Evolutionary conservation across 2,888 invertebrate species (phyloP).

Genomic region (Phyllotreta striolata): DNA sequence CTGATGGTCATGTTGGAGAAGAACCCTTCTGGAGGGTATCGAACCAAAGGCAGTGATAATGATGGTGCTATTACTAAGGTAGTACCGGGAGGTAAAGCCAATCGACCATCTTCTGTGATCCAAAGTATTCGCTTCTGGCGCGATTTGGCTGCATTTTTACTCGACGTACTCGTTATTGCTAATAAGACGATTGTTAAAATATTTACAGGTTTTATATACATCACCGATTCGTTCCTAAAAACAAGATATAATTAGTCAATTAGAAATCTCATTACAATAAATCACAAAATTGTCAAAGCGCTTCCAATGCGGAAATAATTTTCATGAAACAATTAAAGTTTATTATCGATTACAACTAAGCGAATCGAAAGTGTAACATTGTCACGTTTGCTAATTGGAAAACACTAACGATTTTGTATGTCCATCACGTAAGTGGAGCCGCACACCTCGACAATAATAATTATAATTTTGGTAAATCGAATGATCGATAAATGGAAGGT

Average conservation of each 20-base stretch:
- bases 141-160: constrained; percentile 65
- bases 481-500: no score
- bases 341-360: no score
- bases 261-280: no score
- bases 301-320: no score
- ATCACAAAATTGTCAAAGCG: no score
- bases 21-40: constrained; percentile 87
- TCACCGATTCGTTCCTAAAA: constrained; percentile 23
- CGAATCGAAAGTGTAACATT: no score
- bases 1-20: constrained; percentile 84
- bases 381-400: no score
- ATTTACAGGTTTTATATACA: constrained; percentile 25
- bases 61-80: constrained; percentile 82
- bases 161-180: constrained; percentile 40
- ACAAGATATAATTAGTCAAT: neutral
- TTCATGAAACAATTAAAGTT: no score
- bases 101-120: constrained; percentile 84
- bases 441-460: no score
- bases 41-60: constrained; percentile 80
- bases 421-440: no score
- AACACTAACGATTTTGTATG: no score
- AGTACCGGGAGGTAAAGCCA: constrained; percentile 86
- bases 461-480: no score
- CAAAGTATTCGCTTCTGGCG: constrained; percentile 81
- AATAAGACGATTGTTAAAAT: constrained; percentile 30